Conservation (phyloP, 2,113 vertebrate species). For the Forbesichthys papilliferus region DNA sequence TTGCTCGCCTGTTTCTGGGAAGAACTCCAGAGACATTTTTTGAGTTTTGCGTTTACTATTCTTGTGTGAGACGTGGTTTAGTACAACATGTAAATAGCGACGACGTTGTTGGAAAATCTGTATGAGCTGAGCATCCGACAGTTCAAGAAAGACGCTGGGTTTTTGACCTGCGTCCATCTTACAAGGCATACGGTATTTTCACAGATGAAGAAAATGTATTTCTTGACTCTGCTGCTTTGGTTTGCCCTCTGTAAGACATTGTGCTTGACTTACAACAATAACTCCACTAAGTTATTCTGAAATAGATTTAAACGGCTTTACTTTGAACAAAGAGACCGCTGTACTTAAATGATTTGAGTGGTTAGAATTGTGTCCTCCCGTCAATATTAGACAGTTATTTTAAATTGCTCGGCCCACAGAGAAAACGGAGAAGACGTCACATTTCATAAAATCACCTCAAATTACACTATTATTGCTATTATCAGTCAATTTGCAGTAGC, state of each 20-base stretch:
- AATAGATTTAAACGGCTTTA: conserved; percentile 42
- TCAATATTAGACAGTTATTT: conserved; percentile 58
- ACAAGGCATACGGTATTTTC: conserved; percentile 47
- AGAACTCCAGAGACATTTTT: conserved; percentile 41
- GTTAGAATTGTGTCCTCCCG: conserved; percentile 57
- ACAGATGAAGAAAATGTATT: conserved; percentile 45
- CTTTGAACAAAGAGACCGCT: conserved; percentile 49
- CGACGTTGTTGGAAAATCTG: conserved; percentile 48
- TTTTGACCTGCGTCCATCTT: conserved; percentile 20
- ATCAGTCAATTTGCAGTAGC: conserved; percentile 15
- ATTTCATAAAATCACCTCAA: conserved; percentile 1
- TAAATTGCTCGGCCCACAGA: conserved; percentile 57
- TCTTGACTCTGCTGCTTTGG: conserved; percentile 58
- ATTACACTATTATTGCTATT: not conserved
- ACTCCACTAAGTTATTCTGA: conserved; percentile 22
- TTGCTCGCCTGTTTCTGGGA: conserved; percentile 55
- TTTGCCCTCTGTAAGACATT: conserved; percentile 64
- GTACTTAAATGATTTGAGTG: conserved; percentile 53
- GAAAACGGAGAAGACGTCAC: conserved; percentile 41
- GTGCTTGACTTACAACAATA: conserved; percentile 41
- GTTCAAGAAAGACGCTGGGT: conserved; percentile 32
- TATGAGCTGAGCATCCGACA: conserved; percentile 53
- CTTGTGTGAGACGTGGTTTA: conserved; percentile 53
- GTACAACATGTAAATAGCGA: conserved; percentile 67
- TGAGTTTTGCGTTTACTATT: conserved; percentile 57